Conservation (phyloP, 2,797 vertebrate species). For the Phalanger gymnotis region DNA sequence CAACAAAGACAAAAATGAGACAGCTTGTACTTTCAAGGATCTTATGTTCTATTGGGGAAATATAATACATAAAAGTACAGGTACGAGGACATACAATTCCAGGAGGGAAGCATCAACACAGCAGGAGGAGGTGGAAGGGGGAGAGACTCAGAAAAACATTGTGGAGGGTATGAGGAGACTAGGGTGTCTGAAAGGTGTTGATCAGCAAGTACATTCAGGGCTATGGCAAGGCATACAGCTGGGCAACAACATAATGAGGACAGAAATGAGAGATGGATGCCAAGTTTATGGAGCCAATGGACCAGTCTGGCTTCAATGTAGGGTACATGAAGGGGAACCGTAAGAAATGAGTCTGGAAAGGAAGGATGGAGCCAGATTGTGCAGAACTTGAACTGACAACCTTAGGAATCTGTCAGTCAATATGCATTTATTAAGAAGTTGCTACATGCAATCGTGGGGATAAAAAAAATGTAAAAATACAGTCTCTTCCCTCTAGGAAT, state of each 20-base stretch:
- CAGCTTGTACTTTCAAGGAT: not conserved
- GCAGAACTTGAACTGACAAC: not conserved
- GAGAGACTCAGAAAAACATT: not conserved
- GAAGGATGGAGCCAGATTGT: not conserved
- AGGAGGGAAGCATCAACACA: not conserved
- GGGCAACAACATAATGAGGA: rapidly evolving
- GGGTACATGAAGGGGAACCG: not conserved
- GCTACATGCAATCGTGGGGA: not conserved
- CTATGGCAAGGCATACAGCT: not conserved
- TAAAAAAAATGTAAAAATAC: not conserved
- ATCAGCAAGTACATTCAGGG: not conserved
- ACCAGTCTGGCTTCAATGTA: not conserved
- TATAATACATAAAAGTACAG: not conserved
- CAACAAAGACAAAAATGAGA: not conserved
- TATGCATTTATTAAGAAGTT: not conserved
- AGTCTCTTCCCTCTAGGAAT: not conserved
- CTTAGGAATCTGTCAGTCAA: not conserved
- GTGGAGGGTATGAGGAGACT: not conserved
- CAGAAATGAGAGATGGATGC: not conserved
- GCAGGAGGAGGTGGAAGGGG: too few relatives aligned
- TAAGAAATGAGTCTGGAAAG: not conserved
- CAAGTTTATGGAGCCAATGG: not conserved
- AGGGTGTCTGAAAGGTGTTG: not conserved
- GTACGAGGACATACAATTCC: not conserved
- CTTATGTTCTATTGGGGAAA: not conserved